Base-by-base conservation (phyloP, 2,113 vertebrate genomes). In the Miniopterus natalensis region DNA sequence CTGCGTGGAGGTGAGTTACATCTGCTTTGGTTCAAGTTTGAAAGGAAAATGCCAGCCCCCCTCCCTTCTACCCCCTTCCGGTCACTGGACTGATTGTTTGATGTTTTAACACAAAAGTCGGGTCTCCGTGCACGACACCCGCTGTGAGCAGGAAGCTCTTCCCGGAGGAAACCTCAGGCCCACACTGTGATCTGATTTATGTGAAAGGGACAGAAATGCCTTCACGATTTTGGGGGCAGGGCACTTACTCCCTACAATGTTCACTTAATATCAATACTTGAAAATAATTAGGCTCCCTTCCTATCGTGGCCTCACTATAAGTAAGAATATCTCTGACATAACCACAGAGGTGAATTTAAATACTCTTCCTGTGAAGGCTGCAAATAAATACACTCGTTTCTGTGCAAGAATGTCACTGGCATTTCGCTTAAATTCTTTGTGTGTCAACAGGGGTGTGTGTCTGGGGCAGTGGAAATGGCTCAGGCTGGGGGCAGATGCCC, bases 391-490 rank as follows among this genome's bases (percentile, higher is more conserved):
- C 17, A 6, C 21, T 4, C 14, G 25, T 21, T n/a, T 27, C 17
- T 8, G 17, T 18, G 29, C 53, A 14, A 51, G 51, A 51, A 12
- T 13, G 11, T 36, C 36, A 36, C 36, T 36, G 49, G 49, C 49
- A 51, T 13, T 51, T 51, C 49, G 7, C 9, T 13, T 51, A 36
- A 36, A 36, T 36, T 36, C 36, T 36, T 36, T 27, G 51, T 14
- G 59, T 17, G 40, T 2, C 8, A 0, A 6, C 14, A 9, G 11
- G 1, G 17, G 66, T 1, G 0, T 6, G 5, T 8, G 8, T 2
- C 29, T n/a, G n/a, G 13, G 3, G 13, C 23, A 3, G 40, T 0
- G 27, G 29, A 10, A 9, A 10, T 0, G 13, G 27, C 65, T 4
- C 40, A 9, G 31, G 21, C 25, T 20, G 3, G 15, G 40, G 25